phyloP scores from a whole-genome alignment of 1,140 invertebrate species.

The Drosophila prosaltans region DNA sequence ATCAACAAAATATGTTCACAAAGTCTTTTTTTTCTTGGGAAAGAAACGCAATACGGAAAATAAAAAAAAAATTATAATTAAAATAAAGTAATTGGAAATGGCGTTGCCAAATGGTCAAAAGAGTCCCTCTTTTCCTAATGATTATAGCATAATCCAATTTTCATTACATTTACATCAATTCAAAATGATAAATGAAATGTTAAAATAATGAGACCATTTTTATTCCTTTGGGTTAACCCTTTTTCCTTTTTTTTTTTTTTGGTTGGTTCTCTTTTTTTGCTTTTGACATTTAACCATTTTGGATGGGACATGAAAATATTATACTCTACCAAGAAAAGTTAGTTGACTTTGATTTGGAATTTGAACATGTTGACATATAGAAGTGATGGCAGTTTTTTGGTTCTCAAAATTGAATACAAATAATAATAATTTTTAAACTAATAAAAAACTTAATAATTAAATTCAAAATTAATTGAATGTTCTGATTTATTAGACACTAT shows the following conservation, averaged over 20 bases:
- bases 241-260: constrained; percentile 24
- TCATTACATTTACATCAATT: constrained; percentile 75
- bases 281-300: constrained; percentile 35
- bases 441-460: no score
- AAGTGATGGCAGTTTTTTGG: no score
- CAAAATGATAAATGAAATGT: constrained; percentile 76
- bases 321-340: constrained; percentile 11
- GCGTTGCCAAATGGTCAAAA: constrained; percentile 22
- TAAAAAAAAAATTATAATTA: constrained; percentile 13
- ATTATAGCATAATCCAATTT: constrained; percentile 75
- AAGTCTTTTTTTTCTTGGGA: constrained; percentile 8
- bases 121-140: constrained; percentile 45
- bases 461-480: not conserved
- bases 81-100: constrained; percentile 13
- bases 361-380: no score
- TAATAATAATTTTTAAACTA: no score
- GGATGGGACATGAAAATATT: constrained; percentile 7
- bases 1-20: constrained; percentile 63
- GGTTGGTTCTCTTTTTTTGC: constrained; percentile 29
- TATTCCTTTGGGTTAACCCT: constrained; percentile 32
- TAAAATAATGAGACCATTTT: constrained; percentile 67
- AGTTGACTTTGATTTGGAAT: not conserved
- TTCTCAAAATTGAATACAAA: no score
- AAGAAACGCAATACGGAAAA: constrained; percentile 23
- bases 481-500: not conserved